Evolutionary conservation across 2,888 invertebrate species (phyloP).

Genomic region (Gymnosoma rotundatum): DNA sequence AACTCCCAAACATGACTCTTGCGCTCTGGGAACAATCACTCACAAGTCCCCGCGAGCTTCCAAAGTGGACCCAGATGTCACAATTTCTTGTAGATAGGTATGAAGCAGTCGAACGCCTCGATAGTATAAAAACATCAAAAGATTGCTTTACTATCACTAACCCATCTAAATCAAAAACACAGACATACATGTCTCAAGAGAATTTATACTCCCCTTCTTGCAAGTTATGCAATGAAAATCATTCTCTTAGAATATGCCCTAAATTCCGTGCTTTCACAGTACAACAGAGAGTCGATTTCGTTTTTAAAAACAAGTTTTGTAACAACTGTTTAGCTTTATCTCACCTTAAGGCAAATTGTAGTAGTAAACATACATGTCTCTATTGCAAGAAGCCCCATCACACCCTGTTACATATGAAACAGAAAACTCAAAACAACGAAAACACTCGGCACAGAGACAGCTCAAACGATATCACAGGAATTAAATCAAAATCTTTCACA

Average conservation of each 20-base stretch:
- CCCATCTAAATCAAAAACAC: too few relatives aligned
- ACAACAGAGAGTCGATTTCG: background rate
- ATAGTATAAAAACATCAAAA: background rate
- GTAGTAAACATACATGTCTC: background rate
- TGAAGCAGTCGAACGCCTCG: too few relatives aligned
- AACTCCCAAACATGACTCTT: background rate
- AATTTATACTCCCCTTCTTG: too few relatives aligned
- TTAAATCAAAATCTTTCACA: too few relatives aligned
- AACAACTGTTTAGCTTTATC: background rate
- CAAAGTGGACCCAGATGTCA: conserved; percentile 2
- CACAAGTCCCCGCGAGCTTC: background rate
- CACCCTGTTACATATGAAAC: background rate
- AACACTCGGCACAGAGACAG: background rate
- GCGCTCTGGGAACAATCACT: background rate
- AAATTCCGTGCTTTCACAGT: background rate
- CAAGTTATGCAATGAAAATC: too few relatives aligned
- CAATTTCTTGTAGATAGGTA: background rate
- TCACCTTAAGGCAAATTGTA: background rate
- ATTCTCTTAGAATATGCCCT: background rate
- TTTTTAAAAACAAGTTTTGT: conserved; percentile 3
- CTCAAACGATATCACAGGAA: too few relatives aligned
- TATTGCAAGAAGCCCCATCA: background rate
- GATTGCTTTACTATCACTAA: background rate
- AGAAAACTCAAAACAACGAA: background rate
- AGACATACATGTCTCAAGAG: too few relatives aligned